phyloP scores from a whole-genome alignment of 2,888 invertebrate species.

The Amiota mariae region DNA sequence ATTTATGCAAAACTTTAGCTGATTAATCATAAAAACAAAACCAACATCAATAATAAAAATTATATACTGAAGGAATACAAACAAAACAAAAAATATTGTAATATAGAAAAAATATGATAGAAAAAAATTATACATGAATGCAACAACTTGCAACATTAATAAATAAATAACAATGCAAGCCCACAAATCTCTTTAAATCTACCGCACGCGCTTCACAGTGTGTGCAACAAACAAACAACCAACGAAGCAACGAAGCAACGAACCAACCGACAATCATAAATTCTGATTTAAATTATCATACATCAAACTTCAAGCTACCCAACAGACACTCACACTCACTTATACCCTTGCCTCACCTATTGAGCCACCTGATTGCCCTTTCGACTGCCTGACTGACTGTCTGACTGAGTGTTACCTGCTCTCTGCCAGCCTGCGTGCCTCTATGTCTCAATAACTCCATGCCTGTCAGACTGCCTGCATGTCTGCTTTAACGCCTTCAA shows the following conservation, averaged over 20 bases:
- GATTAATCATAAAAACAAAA: constrained; percentile 14
- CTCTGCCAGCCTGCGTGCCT: too few relatives aligned
- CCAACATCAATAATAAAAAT: neutral
- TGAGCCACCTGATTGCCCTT: too few relatives aligned
- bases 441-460: too few relatives aligned
- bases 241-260: constrained; percentile 29
- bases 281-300: constrained; percentile 57
- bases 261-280: constrained; percentile 48
- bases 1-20: constrained; percentile 9
- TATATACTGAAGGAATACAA: neutral
- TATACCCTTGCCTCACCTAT: too few relatives aligned
- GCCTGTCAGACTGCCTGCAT: too few relatives aligned
- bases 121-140: neutral
- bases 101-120: neutral
- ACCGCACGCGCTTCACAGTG: constrained; percentile 41
- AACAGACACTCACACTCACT: neutral
- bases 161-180: constrained; percentile 25
- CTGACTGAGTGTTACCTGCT: too few relatives aligned
- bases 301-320: constrained; percentile 44
- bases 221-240: neutral
- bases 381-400: too few relatives aligned
- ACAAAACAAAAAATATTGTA: neutral
- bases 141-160: neutral
- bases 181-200: constrained; percentile 54
- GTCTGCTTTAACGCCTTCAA: too few relatives aligned